A percentile compares a stretch with the other conserved stretches of the same genome.
phyloP scores from a whole-genome alignment of 2,797 vertebrate species.

The Phataginus tricuspis region DNA sequence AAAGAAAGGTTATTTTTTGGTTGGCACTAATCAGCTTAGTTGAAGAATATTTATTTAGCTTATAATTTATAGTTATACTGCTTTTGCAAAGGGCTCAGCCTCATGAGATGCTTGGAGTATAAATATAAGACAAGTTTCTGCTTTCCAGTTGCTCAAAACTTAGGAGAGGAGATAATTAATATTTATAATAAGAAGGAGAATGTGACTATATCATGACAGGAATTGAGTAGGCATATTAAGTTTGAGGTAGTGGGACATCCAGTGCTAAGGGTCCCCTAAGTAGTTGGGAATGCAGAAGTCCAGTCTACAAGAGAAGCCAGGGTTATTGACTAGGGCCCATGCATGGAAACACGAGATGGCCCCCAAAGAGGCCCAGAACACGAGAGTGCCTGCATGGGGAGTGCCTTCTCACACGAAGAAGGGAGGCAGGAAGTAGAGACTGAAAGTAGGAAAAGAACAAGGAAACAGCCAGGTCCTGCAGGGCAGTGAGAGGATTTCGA shows the following conservation, averaged over 20 bases:
- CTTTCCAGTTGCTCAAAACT: conserved; percentile 8
- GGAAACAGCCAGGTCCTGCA: not conserved
- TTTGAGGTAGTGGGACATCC: not conserved
- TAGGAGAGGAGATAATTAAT: not conserved
- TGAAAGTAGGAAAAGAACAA: not conserved
- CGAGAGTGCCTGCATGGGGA: not conserved
- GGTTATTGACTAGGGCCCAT: not conserved
- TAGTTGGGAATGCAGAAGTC: not conserved
- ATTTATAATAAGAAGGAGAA: not conserved
- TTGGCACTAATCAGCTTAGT: not conserved
- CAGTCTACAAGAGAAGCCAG: not conserved
- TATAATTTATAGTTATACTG: not conserved
- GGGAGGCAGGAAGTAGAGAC: not conserved
- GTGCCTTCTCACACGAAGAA: not conserved
- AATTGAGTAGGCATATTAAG: not conserved
- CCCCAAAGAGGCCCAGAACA: too few relatives aligned
- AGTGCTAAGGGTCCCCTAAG: not conserved
- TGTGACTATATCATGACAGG: not conserved
- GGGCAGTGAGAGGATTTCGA: not conserved
- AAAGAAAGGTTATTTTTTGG: not conserved
- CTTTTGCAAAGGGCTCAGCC: not conserved
- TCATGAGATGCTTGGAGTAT: not conserved
- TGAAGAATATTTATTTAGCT: not conserved
- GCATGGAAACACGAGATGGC: not conserved
- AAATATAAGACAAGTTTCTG: not conserved